A percentile compares a stretch with the other conserved stretches of the same genome.
Evolutionary conservation across 2,797 vertebrate genomes (phyloP).

Genomic region (Melanotaenia boesemani): DNA sequence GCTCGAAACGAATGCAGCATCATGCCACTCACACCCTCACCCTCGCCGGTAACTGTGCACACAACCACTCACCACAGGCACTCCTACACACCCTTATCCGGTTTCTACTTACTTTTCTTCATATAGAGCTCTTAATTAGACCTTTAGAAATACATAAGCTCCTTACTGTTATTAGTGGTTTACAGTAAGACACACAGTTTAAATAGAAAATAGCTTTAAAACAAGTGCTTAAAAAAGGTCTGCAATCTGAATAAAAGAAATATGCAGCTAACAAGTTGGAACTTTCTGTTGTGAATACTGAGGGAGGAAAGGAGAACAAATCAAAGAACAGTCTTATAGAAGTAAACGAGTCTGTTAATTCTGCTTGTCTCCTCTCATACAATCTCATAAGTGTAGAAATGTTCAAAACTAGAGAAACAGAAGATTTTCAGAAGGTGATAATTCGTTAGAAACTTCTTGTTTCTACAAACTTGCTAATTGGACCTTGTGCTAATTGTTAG

Average conservation of each 20-base stretch:
- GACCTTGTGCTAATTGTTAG: too few species aligned
- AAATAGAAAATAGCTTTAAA: conserved; percentile 7
- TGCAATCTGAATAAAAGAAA: conserved; percentile 15
- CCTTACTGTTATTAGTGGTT: conserved; percentile 59
- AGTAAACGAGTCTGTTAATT: too few species aligned
- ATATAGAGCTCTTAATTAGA: conserved; percentile 48
- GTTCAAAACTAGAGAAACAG: too few species aligned
- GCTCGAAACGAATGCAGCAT: conserved; percentile 89
- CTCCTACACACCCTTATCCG: conserved; percentile 39
- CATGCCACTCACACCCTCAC: conserved; percentile 92
- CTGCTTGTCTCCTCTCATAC: neutral
- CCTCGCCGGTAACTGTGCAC: conserved; percentile 86
- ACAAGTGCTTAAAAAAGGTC: neutral
- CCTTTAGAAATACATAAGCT: conserved; percentile 43
- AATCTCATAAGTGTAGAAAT: neutral
- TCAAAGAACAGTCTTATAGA: neutral
- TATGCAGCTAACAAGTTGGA: conserved; percentile 1
- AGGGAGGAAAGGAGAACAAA: neutral
- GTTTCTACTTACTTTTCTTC: conserved; percentile 42
- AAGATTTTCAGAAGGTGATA: neutral
- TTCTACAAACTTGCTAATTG: too few species aligned
- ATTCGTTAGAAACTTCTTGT: neutral
- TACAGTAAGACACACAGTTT: conserved; percentile 38
- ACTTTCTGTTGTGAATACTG: neutral
- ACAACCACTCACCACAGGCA: conserved; percentile 36